Percentiles rank a stretch among this genome's conserved stretches.
Conservation (phyloP, 35 echinoderm and acorn worm species). For the Apostichopus parvimensis region DNA sequence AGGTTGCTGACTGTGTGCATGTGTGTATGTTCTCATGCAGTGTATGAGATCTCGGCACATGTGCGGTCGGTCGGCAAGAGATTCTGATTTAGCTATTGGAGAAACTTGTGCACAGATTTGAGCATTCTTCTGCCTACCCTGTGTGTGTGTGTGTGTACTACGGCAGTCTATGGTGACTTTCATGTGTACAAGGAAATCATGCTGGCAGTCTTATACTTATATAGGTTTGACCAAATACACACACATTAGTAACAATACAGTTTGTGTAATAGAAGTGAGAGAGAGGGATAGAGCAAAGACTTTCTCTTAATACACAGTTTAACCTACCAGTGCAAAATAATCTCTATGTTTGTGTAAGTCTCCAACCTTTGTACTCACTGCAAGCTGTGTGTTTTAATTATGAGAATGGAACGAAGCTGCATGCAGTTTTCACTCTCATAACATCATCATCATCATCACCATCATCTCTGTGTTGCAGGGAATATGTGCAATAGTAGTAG, state of each 20-base stretch:
- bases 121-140: neutral
- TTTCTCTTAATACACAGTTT: constrained; percentile 10
- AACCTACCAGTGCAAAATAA: constrained; percentile 34
- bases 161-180: neutral
- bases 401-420: neutral
- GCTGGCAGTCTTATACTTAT: neutral
- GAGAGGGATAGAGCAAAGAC: neutral
- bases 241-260: constrained; percentile 13
- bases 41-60: neutral
- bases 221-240: neutral
- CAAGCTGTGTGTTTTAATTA: constrained; percentile 46
- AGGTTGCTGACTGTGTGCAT: constrained; percentile 26
- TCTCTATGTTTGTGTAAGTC: constrained; percentile 17
- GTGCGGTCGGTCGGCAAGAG: neutral
- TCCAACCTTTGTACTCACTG: constrained; percentile 37
- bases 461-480: neutral
- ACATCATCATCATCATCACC: neutral
- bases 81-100: neutral
- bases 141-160: neutral
- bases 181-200: constrained; percentile 13
- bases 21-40: neutral
- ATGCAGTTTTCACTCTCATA: constrained; percentile 1
- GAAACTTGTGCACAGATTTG: neutral
- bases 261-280: constrained; percentile 6
- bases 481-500: constrained; percentile 28